Evolutionary conservation across 2,113 vertebrate genomes (phyloP), one percentile per base, ranked within the genome.

Genomic region (Lepisosteus osseus): DNA sequence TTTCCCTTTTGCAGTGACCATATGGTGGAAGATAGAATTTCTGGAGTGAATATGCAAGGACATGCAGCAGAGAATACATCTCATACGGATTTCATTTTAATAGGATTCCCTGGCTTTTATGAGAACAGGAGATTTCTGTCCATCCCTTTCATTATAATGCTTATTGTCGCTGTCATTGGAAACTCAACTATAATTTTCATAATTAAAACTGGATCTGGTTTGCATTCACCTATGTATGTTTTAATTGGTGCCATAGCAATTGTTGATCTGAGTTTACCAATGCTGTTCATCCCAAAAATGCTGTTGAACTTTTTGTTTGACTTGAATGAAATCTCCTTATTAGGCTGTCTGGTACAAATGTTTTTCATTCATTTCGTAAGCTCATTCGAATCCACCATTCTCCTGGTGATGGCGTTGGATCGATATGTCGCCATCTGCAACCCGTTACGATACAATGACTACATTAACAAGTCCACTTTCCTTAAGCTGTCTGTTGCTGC

Each of bases 171-270:
- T 43, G 51, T 74, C 44, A 4, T 15, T 2, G 67, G 71, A 1
- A 77, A 74, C 54, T 17, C 68, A 4, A 44, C 70, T 2, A 45
- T 77, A 42, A 67, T 77, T 4, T 67, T 66, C 41, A 44, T 68
- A 62, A 77, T 77, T 47, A 73, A 47, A 69, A 69, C 70, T 13
- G 71, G 70, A 15, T 44, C 2, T 3, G 62, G 29, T 17, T 62
- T 77, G 7, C 76, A 74, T 14, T 62, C 64, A 8, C 68, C 76
- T n/a, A 77, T 77, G 75, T 77, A 77, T 14, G 40, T 9, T 3
- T 68, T 77, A 17, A 73, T 77, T 1, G 11, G 13, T 54, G 62
- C 72, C 7, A 67, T 77, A 5, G 72, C 69, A 59, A 61, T 63
- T 6, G 62, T 73, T 2, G 72, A 77, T 45, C 64, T 78, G 55